Conservation (phyloP, 2,113 vertebrate genomes). For the Leucoraja erinaceus region DNA sequence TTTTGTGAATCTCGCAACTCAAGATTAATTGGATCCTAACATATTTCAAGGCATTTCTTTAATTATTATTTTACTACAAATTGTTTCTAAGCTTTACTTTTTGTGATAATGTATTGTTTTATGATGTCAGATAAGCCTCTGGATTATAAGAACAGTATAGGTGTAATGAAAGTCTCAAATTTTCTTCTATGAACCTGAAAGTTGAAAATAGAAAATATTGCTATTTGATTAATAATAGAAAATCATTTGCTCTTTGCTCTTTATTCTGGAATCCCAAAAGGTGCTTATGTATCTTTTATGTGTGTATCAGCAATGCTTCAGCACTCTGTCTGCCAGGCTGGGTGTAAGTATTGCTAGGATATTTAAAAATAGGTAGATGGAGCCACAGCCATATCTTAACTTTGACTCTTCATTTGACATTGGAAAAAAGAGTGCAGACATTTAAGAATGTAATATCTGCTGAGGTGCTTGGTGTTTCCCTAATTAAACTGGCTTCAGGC, state of each 20-base stretch:
- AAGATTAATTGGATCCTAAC: neutral
- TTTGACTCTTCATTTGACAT: neutral
- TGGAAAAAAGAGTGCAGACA: neutral
- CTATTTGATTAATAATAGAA: neutral
- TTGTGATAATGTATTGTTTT: neutral
- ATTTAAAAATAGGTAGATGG: neutral
- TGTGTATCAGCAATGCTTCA: neutral
- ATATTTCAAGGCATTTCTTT: neutral
- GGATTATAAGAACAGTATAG: neutral
- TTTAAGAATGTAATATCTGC: no score
- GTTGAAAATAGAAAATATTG: neutral
- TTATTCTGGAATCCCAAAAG: no score
- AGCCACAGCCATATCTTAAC: neutral
- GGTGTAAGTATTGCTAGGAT: neutral
- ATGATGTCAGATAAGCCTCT: neutral
- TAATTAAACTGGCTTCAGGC: no score
- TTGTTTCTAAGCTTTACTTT: neutral
- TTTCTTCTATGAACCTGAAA: neutral
- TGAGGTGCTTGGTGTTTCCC: no score
- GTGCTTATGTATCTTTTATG: neutral
- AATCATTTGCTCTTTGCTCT: neutral
- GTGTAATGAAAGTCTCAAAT: neutral
- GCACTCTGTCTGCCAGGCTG: no score
- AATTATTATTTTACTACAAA: neutral
- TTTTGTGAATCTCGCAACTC: neutral